Conservation (phyloP, 2,797 vertebrate species). For the Helostoma temminkii region DNA sequence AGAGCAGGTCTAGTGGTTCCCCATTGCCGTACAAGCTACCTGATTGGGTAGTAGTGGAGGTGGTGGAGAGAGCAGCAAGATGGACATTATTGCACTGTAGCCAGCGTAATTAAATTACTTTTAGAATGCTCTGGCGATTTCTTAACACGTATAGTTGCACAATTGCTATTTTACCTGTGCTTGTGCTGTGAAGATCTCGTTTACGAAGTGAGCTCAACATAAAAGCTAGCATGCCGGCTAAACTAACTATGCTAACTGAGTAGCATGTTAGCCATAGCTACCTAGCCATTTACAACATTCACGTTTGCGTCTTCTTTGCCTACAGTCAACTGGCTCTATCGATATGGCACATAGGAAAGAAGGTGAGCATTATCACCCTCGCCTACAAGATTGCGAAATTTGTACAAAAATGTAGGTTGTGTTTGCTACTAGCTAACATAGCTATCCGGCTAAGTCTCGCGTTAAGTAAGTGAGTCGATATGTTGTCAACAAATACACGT, state of each 20-base stretch:
- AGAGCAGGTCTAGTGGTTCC: not conserved
- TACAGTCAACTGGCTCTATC: not conserved
- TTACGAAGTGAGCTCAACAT: not conserved
- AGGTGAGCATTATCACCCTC: slow-evolving; percentile 65
- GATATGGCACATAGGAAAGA: slow-evolving; percentile 79
- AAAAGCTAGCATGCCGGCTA: slow-evolving; percentile 1
- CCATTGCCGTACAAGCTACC: accelerated
- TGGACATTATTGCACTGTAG: not conserved
- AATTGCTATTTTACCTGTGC: accelerated
- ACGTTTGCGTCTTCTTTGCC: not conserved
- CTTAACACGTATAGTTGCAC: not conserved
- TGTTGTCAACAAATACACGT: slow-evolving; percentile 77
- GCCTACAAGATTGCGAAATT: not conserved
- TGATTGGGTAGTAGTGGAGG: too few relatives aligned
- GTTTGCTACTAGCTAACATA: not conserved
- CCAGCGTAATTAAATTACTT: not conserved
- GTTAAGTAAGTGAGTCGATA: not conserved
- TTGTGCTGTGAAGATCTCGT: not conserved
- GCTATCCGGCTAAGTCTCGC: slow-evolving; percentile 32
- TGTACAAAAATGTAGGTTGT: accelerated
- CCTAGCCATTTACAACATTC: not conserved
- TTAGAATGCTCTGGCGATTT: not conserved
- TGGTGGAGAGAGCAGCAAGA: not conserved
- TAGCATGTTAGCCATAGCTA: slow-evolving; percentile 16
- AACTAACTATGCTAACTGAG: not conserved